These are phyloP conservation scores for Xestia c-nigrum DNA, from an alignment of 2,888 invertebrate species.

Conservation along the genomic window DNA sequence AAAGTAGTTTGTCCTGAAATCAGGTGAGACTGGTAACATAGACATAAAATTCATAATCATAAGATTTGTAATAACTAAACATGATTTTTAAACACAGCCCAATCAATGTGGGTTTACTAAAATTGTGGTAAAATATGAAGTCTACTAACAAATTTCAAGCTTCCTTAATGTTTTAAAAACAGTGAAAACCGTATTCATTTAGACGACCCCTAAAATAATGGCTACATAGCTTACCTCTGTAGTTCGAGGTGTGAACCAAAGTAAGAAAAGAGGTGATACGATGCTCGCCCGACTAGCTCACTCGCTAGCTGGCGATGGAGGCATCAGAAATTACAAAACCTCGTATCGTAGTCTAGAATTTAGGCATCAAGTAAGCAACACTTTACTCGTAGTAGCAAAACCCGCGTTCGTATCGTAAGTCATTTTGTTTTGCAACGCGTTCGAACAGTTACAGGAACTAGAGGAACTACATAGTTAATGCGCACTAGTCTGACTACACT, in stretches of 20 bases:
- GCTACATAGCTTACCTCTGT: neutral
- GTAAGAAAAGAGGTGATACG: too few species aligned
- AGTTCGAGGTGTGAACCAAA: too few species aligned
- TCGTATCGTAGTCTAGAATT: neutral
- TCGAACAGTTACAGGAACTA: neutral
- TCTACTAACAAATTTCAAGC: neutral
- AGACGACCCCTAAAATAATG: neutral
- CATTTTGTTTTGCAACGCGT: constrained; percentile 2
- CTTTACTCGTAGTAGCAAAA: neutral
- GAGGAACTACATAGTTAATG: neutral
- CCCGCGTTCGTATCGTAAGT: neutral
- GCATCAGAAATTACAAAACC: neutral
- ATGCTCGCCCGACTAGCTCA: too few species aligned
- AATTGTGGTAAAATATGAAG: neutral
- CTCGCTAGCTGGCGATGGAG: too few species aligned
- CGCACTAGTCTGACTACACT: neutral
- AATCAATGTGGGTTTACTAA: neutral
- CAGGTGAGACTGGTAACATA: too few species aligned
- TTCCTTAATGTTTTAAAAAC: neutral
- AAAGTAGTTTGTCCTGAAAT: too few species aligned
- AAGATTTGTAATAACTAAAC: neutral
- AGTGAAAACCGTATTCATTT: neutral
- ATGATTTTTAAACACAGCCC: neutral
- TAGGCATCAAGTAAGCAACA: neutral
- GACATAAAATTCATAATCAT: neutral